A percentile compares a stretch with the other conserved stretches of the same genome.
Evolutionary conservation across 1,140 invertebrate species (phyloP).

Genomic region (Aphelenchoides fujianensis): DNA sequence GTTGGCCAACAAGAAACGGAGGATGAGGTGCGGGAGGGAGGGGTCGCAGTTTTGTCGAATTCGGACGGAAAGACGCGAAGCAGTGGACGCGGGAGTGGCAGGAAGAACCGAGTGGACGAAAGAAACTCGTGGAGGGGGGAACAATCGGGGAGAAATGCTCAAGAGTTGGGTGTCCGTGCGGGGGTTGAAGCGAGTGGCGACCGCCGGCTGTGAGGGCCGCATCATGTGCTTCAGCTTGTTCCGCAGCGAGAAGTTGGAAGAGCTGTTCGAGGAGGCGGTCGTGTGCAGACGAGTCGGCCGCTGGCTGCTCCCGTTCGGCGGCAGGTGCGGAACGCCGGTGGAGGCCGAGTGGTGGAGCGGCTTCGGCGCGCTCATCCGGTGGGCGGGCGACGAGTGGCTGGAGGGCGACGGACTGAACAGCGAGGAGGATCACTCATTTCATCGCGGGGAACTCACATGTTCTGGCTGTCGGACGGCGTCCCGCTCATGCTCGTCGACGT

Average conservation of each 20-base stretch:
- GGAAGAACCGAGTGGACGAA: no score
- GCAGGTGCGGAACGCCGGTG: conserved; percentile 1
- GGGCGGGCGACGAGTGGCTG: neutral
- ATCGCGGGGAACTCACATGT: neutral
- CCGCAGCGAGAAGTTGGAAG: conserved; percentile 6
- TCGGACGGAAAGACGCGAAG: no score
- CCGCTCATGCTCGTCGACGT: conserved; percentile 7
- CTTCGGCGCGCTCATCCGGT: conserved; percentile 3
- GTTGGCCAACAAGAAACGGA: no score
- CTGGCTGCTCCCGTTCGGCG: conserved; percentile 3
- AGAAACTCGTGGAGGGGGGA: no score
- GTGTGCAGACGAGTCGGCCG: neutral
- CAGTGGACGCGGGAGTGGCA: no score
- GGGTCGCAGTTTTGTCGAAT: no score
- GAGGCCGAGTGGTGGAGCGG: conserved; percentile 17
- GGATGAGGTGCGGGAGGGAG: no score
- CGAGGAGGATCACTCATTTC: neutral
- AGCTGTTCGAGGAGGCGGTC: neutral
- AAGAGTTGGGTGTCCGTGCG: conserved; percentile 10
- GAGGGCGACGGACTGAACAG: conserved; percentile 8
- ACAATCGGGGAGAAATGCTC: no score
- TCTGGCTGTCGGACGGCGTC: conserved; percentile 12
- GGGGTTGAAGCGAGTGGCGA: neutral
- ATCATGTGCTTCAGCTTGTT: conserved; percentile 11
- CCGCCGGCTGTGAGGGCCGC: neutral